phyloP scores from a whole-genome alignment of 2,113 vertebrate genomes.

The Dissostichus mawsoni region DNA sequence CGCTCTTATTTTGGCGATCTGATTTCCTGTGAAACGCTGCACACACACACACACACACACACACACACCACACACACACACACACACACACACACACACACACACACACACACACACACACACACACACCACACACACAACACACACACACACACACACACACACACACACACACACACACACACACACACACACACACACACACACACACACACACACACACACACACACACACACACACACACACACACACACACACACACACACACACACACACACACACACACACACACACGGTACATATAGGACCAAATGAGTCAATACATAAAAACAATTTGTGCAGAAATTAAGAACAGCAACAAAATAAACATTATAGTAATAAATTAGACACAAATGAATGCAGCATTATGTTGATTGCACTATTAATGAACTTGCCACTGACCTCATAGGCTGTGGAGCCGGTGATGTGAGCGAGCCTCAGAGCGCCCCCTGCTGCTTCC shows the following conservation, averaged over 20 bases:
- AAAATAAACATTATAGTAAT: too few species aligned
- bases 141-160: too few species aligned
- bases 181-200: conserved; percentile 66
- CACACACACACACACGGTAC: too few species aligned
- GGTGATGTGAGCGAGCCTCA: conserved; percentile 86
- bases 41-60: conserved; percentile 3
- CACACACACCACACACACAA: too few species aligned
- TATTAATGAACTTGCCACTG: too few species aligned
- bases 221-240: too few species aligned
- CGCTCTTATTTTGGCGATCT: conserved; percentile 92
- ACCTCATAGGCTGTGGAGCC: conserved; percentile 97
- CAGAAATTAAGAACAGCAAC: neutral
- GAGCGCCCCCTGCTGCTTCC: conserved; percentile 86
- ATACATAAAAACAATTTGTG: too few species aligned
- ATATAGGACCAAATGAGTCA: too few species aligned
- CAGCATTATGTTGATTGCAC: too few species aligned
- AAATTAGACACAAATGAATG: too few species aligned
- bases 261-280: neutral
- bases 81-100: neutral
- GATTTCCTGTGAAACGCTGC: conserved; percentile 97
- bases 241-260: neutral
- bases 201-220: too few species aligned
- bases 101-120: conserved; percentile 69
- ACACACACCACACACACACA: too few species aligned
- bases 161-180: conserved; percentile 8